Conservation (phyloP, 30 jellyfish, hydroid and myxozoan species). For the Aurelia sp. region DNA sequence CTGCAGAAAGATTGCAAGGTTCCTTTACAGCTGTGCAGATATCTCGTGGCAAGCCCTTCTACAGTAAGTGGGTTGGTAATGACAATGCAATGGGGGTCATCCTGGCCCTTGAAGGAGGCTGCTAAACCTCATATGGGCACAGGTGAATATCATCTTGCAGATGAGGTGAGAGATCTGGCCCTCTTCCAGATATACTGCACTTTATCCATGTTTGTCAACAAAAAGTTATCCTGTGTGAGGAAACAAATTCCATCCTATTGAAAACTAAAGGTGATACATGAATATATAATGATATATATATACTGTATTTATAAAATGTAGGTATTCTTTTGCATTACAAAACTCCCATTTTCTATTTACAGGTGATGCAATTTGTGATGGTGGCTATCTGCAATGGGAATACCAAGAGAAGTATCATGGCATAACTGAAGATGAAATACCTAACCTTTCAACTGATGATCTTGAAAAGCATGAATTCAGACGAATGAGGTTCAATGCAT, state of each 20-base stretch:
- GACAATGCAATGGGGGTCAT: too few relatives aligned
- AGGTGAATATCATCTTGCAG: too few relatives aligned
- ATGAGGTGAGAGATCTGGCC: too few relatives aligned
- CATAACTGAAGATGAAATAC: slow-evolving; percentile 18
- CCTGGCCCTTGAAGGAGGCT: too few relatives aligned
- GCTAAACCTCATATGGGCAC: too few relatives aligned
- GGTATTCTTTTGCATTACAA: background rate
- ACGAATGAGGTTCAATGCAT: slow-evolving; percentile 34
- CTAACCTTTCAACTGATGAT: slow-evolving; percentile 23
- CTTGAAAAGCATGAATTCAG: slow-evolving; percentile 12
- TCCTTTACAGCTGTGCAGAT: slow-evolving; percentile 13
- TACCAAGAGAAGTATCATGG: slow-evolving; percentile 23
- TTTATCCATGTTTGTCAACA: too few relatives aligned
- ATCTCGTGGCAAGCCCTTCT: background rate
- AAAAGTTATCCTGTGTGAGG: too few relatives aligned
- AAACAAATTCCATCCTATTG: too few relatives aligned
- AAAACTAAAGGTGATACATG: too few relatives aligned
- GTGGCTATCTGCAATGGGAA: slow-evolving; percentile 34
- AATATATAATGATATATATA: too few relatives aligned
- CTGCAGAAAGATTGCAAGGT: background rate
- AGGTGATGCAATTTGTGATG: slow-evolving; percentile 55
- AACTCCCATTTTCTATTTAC: background rate
- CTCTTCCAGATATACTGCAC: too few relatives aligned
- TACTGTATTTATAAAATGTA: background rate
- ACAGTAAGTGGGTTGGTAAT: too few relatives aligned